phyloP scores from a whole-genome alignment of 2,888 invertebrate species.

The Abscondita cerata region DNA sequence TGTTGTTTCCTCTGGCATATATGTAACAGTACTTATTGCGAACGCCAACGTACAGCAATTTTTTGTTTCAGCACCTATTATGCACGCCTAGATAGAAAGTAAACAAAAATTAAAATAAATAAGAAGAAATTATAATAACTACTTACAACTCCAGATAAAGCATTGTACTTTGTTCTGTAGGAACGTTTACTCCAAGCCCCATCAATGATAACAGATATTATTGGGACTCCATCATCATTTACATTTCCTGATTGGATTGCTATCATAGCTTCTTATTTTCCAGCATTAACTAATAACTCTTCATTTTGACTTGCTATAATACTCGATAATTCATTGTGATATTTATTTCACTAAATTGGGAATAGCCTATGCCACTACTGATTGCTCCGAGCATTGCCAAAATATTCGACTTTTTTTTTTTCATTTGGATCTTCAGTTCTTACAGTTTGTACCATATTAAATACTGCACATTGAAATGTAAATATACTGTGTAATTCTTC shows the following conservation, averaged over 20 bases:
- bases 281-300: slow-evolving; percentile 24
- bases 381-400: not conserved
- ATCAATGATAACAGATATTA: slow-evolving; percentile 44
- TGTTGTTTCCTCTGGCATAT: not conserved
- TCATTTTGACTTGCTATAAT: not conserved
- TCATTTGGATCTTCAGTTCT: not conserved
- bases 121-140: too few species aligned
- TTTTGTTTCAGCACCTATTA: not conserved
- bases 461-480: not conserved
- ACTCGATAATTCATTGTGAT: too few species aligned
- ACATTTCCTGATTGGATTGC: slow-evolving; percentile 38
- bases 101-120: slow-evolving; percentile 24
- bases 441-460: not conserved
- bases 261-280: slow-evolving; percentile 30
- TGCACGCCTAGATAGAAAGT: not conserved
- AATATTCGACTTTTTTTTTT: too few species aligned
- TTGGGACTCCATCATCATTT: slow-evolving; percentile 34
- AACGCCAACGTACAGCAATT: slow-evolving; percentile 12
- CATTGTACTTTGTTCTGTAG: too few species aligned
- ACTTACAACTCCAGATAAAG: too few species aligned
- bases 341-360: not conserved
- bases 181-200: slow-evolving; percentile 44
- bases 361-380: not conserved
- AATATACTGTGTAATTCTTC: not conserved
- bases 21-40: slow-evolving; percentile 20